A percentile compares a stretch with the other conserved stretches of the same genome.
Evolutionary conservation across 2,113 vertebrate species (phyloP).

Genomic region (Sminthopsis crassicaudata): DNA sequence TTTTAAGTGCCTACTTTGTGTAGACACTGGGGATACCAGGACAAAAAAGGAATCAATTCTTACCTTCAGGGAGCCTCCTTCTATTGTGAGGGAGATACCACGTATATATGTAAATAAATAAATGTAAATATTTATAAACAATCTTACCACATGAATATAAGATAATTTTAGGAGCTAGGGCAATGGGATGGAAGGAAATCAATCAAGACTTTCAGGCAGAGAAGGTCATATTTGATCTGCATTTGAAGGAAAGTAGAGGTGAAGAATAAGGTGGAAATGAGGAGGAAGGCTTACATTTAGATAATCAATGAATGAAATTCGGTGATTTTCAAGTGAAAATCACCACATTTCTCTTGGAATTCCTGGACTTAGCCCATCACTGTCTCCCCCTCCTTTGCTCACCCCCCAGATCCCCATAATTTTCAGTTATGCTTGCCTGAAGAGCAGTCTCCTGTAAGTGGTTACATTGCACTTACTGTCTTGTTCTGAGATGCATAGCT

Average conservation of each 20-base stretch:
- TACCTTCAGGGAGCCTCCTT: not conserved
- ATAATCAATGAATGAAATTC: not conserved
- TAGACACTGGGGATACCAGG: not conserved
- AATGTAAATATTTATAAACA: too few species aligned
- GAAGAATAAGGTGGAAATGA: not conserved
- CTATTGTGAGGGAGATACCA: not conserved
- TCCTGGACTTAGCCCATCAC: not conserved
- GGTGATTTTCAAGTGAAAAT: slow-evolving; percentile 65
- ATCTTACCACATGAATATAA: not conserved
- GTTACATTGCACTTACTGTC: slow-evolving; percentile 8
- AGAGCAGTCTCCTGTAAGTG: slow-evolving; percentile 29
- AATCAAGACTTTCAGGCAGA: slow-evolving; percentile 65
- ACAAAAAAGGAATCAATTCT: not conserved
- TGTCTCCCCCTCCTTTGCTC: too few species aligned
- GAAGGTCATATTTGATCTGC: slow-evolving; percentile 67
- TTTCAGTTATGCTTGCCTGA: slow-evolving; percentile 42
- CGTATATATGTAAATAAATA: not conserved
- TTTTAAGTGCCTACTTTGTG: not conserved
- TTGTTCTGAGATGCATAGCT: slow-evolving; percentile 1
- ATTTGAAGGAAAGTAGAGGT: slow-evolving; percentile 37
- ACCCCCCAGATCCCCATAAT: slow-evolving; percentile 35
- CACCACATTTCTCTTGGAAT: slow-evolving; percentile 53
- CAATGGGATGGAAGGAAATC: not conserved
- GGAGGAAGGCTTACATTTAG: not conserved
- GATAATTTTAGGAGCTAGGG: not conserved